Percentiles rank a stretch among this genome's conserved stretches.
These are phyloP conservation scores for Rugalucina vietnamica DNA, from an alignment of 2,888 invertebrate genomes.

Conservation along the genomic window DNA sequence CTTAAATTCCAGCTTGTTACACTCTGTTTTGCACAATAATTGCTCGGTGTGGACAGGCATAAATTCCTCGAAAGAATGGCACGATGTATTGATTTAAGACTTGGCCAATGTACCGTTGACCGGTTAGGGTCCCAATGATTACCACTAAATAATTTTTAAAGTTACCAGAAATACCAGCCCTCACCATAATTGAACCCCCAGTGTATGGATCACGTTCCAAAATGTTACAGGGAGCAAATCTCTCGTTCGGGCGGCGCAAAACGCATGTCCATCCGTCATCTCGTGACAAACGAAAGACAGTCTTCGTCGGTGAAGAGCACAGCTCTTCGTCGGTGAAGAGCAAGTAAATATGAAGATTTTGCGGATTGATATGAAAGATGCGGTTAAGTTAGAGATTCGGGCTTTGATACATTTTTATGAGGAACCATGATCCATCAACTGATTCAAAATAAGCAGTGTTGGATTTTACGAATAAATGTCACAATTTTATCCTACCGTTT, in stretches of 20 bases:
- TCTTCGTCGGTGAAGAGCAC: conserved; percentile 38
- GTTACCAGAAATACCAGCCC: conserved; percentile 17
- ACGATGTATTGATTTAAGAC: not conserved
- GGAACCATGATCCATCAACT: no score
- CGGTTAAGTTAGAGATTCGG: no score
- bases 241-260: conserved; percentile 21
- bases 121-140: not conserved
- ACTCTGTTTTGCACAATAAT: not conserved
- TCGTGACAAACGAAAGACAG: conserved; percentile 16
- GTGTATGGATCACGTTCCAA: conserved; percentile 9
- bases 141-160: not conserved
- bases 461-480: no score
- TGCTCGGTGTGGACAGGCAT: conserved; percentile 5
- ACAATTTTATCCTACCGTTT: no score
- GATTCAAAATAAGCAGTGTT: no score
- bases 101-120: conserved; percentile 2
- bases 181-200: conserved; percentile 25
- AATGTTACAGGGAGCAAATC: conserved; percentile 20
- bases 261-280: conserved; percentile 31
- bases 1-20: not conserved
- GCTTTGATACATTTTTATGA: no score
- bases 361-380: no score
- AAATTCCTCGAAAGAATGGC: not conserved
- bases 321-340: no score
- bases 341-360: no score